Evolutionary conservation across 2,113 vertebrate species (phyloP), one percentile per base, ranked within the genome.

Genomic region (Thamnophis sirtalis): DNA sequence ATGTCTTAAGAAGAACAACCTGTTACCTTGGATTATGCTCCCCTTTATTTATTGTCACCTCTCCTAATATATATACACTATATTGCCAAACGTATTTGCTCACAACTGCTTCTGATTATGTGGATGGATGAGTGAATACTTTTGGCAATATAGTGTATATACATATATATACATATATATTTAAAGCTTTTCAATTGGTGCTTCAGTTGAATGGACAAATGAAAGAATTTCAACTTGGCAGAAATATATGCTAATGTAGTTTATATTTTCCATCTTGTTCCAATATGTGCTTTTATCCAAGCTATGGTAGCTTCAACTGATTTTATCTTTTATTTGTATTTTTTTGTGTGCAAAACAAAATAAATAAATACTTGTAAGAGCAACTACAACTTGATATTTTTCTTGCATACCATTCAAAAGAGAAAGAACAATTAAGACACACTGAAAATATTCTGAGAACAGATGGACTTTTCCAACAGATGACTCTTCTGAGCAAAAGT

Each of bases 31-130:
- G 21, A 11, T 87, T 26, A 22, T 88, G 95, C 95, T 94, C 95
- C 73, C 0, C 94, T 95, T 56, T 97, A 96, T 94, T 97, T 96
- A 95, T 50, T 89, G 88, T 94, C 93, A 95, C 80, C 4, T 26
- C 60, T 95, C 58, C 85, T 1, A 85, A 92, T 33, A 63, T 51
- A 68, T 68, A n/a, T 43, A 43, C 43, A 43, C 43, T 43, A 43
- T 43, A 43, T 43, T 43, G 43, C 43, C 43, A 43, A 43, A 43
- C 1, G 43, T 43, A 43, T 43, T 43, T 3, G 43, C 43, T 43
- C 43, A 43, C 43, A 43, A 43, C 43, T 43, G 43, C 43, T 43
- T 43, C 43, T 43, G 43, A 43, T 43, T 43, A 43, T 43, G 43
- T 43, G 43, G 43, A 43, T 43, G 43, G 43, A 3, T 3, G 43